These are phyloP conservation scores for Tachysurus fulvidraco DNA, from an alignment of 2,113 vertebrate species.

Conservation along the genomic window DNA sequence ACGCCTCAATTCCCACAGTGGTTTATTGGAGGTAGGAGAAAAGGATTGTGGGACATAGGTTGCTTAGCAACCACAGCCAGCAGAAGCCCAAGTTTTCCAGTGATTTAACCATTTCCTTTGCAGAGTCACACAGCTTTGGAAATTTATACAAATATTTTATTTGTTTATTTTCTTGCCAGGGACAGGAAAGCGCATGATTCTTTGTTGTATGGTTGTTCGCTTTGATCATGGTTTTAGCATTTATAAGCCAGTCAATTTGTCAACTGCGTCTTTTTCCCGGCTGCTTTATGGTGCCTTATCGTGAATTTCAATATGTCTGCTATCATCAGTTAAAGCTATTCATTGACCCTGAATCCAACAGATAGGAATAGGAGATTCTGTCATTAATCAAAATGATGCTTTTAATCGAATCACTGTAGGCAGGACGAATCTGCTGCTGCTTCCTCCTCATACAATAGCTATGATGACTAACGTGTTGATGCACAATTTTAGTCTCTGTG, in stretches of 20 bases:
- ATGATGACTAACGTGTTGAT: background rate
- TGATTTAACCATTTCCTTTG: constrained; percentile 22
- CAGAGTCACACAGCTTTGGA: background rate
- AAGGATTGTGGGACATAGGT: constrained; percentile 38
- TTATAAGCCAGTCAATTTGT: background rate
- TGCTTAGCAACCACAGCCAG: constrained; percentile 45
- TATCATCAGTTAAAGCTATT: constrained; percentile 16
- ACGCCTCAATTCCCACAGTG: constrained; percentile 27
- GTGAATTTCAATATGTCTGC: constrained; percentile 7
- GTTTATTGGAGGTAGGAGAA: constrained; percentile 22
- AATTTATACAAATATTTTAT: background rate
- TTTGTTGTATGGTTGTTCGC: background rate
- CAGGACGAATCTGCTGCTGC: background rate
- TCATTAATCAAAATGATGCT: constrained; percentile 21
- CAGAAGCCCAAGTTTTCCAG: constrained; percentile 25
- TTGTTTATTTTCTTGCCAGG: background rate
- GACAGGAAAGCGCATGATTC: background rate
- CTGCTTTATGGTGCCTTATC: constrained; percentile 6
- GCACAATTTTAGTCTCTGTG: background rate
- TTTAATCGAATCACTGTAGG: constrained; percentile 15
- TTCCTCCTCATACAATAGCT: background rate
- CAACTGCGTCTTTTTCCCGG: background rate
- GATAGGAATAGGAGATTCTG: background rate
- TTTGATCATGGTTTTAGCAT: background rate
- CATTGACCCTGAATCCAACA: constrained; percentile 4